Evolutionary conservation across 2,797 vertebrate genomes (phyloP).

Genomic region (Tapera naevia): DNA sequence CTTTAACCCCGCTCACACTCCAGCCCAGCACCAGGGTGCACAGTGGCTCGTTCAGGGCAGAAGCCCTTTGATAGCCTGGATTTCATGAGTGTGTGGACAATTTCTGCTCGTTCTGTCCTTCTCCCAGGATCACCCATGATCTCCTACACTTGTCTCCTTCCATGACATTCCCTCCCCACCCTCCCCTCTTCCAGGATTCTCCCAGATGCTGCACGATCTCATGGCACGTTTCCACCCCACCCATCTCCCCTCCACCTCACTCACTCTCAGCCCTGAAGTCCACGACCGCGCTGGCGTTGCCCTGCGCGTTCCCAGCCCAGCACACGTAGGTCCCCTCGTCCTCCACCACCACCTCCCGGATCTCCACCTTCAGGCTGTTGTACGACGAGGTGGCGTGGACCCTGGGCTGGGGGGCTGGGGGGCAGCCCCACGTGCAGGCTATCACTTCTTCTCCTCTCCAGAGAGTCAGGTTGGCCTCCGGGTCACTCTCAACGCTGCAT

Average conservation of each 20-base stretch:
- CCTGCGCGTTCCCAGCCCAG: slow-evolving; percentile 61
- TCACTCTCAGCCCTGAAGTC: slow-evolving; percentile 74
- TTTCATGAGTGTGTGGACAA: neutral
- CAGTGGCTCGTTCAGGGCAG: too few relatives aligned
- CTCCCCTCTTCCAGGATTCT: neutral
- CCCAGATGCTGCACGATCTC: fast-evolving
- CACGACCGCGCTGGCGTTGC: neutral
- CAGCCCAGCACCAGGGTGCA: neutral
- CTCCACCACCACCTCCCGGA: slow-evolving; percentile 56
- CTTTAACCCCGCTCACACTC: fast-evolving
- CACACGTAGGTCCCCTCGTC: slow-evolving; percentile 76
- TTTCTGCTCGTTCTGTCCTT: neutral
- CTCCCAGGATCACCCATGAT: neutral
- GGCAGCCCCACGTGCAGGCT: slow-evolving; percentile 20
- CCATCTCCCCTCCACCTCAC: neutral
- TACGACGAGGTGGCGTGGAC: neutral
- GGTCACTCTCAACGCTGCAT: slow-evolving; percentile 73
- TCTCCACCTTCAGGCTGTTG: slow-evolving; percentile 72
- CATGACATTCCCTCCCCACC: fast-evolving
- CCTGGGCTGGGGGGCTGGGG: neutral
- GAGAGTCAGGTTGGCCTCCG: slow-evolving; percentile 63
- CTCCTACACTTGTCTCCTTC: neutral
- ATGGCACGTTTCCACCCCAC: too few relatives aligned
- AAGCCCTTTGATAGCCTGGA: neutral
- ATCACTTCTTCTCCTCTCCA: neutral